Conservation (phyloP, 2,797 vertebrate species). For the Bradypodion pumilum region DNA sequence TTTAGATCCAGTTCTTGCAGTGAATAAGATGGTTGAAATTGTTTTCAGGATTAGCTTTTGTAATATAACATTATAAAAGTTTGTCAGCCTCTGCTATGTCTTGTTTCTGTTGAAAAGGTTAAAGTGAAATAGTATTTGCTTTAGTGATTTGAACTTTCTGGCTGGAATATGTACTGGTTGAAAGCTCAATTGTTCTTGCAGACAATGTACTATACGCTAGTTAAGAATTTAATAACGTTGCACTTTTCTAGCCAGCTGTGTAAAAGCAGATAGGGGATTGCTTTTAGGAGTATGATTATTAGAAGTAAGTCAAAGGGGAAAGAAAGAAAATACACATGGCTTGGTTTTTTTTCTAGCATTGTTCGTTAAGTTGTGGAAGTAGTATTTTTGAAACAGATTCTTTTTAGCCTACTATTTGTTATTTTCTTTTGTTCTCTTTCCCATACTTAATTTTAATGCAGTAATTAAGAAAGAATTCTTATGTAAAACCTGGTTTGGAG, state of each 20-base stretch:
- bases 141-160: conserved; percentile 47
- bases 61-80: background rate
- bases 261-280: conserved; percentile 28
- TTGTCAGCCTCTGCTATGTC: background rate
- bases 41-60: background rate
- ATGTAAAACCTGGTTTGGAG: conserved; percentile 40
- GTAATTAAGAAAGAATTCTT: conserved; percentile 59
- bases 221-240: conserved; percentile 56
- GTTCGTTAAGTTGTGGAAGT: conserved; percentile 30
- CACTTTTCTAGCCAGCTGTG: conserved; percentile 49
- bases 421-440: conserved; percentile 36
- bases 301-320: background rate
- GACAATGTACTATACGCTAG: conserved; percentile 33
- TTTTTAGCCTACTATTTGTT: conserved; percentile 44
- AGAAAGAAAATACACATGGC: conserved; percentile 43
- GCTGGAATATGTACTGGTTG: conserved; percentile 25
- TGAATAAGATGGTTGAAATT: background rate
- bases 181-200: conserved; percentile 34
- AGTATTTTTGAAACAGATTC: background rate
- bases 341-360: conserved; percentile 21
- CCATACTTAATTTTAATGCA: conserved; percentile 58
- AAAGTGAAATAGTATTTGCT: conserved; percentile 46
- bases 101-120: conserved; percentile 18
- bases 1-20: background rate
- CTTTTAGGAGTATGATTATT: background rate